Percentiles rank a stretch among this genome's conserved stretches.
phyloP scores from a whole-genome alignment of 2,797 vertebrate species.

The Eidolon dupreanum region DNA sequence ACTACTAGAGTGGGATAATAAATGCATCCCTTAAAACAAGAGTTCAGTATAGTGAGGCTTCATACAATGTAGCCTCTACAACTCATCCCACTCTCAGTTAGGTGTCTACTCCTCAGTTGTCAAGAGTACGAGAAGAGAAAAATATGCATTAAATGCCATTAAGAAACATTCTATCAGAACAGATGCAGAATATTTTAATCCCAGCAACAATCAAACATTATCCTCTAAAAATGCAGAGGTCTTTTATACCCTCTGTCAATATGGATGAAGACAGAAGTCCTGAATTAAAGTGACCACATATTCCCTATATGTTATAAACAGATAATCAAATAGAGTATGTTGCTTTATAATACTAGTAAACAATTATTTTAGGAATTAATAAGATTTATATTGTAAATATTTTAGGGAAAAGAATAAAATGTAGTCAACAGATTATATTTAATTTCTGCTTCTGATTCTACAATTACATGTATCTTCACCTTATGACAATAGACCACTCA shows the following conservation, averaged over 20 bases:
- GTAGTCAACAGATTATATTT: background rate
- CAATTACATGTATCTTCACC: background rate
- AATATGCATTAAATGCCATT: background rate
- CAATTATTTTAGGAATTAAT: background rate
- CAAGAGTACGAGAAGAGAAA: background rate
- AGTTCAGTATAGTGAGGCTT: background rate
- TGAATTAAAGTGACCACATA: background rate
- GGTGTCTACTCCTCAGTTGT: background rate
- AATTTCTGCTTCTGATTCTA: background rate
- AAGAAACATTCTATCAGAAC: background rate
- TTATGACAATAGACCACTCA: background rate
- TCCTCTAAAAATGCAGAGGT: background rate
- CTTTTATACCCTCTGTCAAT: background rate
- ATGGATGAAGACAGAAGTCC: background rate
- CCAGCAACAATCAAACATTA: background rate
- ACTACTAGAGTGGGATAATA: background rate
- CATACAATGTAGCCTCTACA: background rate
- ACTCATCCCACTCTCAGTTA: background rate
- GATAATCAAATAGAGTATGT: background rate
- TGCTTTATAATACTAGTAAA: background rate
- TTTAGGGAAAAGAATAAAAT: conserved; percentile 29
- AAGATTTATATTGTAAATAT: background rate
- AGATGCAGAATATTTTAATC: background rate
- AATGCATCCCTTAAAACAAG: background rate
- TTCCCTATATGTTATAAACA: background rate